Evolutionary conservation across 2,113 vertebrate species (phyloP).

Genomic region (Prionailurus bengalensis): DNA sequence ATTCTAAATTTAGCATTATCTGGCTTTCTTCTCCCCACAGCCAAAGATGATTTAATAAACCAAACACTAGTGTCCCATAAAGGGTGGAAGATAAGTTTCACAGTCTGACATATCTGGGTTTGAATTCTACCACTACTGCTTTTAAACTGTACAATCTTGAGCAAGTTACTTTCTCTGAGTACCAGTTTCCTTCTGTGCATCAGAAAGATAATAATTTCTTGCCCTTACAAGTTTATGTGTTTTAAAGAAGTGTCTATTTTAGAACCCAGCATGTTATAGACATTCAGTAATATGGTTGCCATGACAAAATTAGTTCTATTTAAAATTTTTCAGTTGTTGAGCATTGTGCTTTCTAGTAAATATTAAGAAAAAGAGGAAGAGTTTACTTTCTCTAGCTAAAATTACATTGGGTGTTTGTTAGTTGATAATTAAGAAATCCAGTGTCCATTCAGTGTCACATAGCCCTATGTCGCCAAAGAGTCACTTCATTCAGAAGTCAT

Average conservation of each 20-base stretch:
- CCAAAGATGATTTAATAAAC: conserved; percentile 37
- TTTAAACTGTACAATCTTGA: neutral
- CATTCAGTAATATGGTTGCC: neutral
- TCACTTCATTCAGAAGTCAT: neutral
- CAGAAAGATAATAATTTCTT: neutral
- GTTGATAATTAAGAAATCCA: conserved; percentile 19
- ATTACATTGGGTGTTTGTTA: neutral
- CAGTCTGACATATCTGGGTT: neutral
- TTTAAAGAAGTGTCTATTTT: conserved; percentile 9
- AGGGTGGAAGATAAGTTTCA: conserved; percentile 21
- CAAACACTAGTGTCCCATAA: neutral
- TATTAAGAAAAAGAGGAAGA: neutral
- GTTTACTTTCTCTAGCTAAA: neutral
- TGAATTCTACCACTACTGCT: neutral
- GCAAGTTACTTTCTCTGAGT: neutral
- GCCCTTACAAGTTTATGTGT: neutral
- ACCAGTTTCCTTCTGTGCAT: neutral
- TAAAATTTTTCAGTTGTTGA: neutral
- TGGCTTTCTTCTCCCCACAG: conserved; percentile 14
- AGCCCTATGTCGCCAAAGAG: neutral
- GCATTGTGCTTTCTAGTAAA: neutral
- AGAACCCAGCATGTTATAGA: neutral
- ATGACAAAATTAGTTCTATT: conserved; percentile 12
- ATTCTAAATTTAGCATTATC: conserved; percentile 17
- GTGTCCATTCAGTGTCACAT: neutral